Base-by-base conservation (phyloP, 1,140 invertebrate genomes). In the Hycleus cichorii region DNA sequence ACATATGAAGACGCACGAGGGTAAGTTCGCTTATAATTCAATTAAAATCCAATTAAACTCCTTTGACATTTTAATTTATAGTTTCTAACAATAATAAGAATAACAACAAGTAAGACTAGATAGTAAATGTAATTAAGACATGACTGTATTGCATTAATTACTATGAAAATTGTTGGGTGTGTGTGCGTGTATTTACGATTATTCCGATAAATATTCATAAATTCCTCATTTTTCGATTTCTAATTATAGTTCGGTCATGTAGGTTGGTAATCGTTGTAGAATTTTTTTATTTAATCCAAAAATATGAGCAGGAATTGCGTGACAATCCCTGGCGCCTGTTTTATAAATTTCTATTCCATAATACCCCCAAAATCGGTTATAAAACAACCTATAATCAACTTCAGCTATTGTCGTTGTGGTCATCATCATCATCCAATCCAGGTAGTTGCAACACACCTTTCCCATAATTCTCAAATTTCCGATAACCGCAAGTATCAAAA, bases 1-100 rank as follows among this genome's bases (percentile, higher is more conserved):
- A 0, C 88, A 90, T 67, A 78, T 87, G 71, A 87, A 87, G 72
- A 89, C 85, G 3, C 88, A 89, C 64, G 84, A 80, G 65, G 75
- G 76, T 77, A 72, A 67, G 64, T 63, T 42, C 3, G 12, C 10
- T 51, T 44, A 25, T 60, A 42, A 7, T 26, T 55, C 57, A 24
- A 47, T 7, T 32, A 40, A 57, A 40, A 18, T 11, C 10, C 26
- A 27, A 38, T 48, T 48, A 32, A 11, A 32, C 2, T 48, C 6
- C 3, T 10, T n/a, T 7, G 40, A 42, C 18, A 18, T 10, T 11
- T 42, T 42, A 42, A 42, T 42, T 42, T 32, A 32, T 7, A 32
- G 7, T 7, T 7, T 32, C 10, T 42, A 42, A 42, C 40, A 11
- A 42, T 11, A 1, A n/a, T 8, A 4, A 11, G 40, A 42, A 3